Percentiles rank a stretch among this genome's conserved stretches.
Evolutionary conservation across 2,888 invertebrate genomes (phyloP).

Genomic region (Cantharis rustica): DNA sequence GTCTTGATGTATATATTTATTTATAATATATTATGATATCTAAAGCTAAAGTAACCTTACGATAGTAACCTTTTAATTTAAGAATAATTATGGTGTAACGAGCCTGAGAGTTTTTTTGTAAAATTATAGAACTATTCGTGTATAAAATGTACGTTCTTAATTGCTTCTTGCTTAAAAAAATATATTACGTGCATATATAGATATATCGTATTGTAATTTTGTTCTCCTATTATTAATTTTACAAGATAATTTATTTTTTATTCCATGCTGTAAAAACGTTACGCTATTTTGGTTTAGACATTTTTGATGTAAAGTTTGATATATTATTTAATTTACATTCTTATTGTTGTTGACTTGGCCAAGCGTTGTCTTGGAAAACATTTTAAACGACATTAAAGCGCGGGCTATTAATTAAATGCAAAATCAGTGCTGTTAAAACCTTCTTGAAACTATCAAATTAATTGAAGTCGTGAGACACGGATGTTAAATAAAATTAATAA

Average conservation of each 20-base stretch:
- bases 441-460: too few species aligned
- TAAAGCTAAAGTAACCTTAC: not conserved
- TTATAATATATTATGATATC: not conserved
- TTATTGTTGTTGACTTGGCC: too few species aligned
- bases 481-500: too few species aligned
- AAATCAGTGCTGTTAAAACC: too few species aligned
- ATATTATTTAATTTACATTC: too few species aligned
- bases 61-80: slow-evolving; percentile 1
- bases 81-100: not conserved
- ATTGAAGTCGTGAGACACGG: too few species aligned
- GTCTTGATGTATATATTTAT: not conserved
- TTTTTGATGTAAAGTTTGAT: too few species aligned
- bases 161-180: not conserved
- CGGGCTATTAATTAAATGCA: too few species aligned
- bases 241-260: not conserved
- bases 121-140: not conserved
- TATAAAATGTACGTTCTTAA: not conserved
- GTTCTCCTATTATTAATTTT: not conserved
- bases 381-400: too few species aligned
- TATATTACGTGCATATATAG: not conserved
- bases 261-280: not conserved
- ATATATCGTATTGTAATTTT: not conserved
- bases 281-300: too few species aligned
- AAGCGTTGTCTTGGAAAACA: too few species aligned
- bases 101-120: not conserved